phyloP scores from a whole-genome alignment of 2,888 invertebrate species.

The Polia nebulosa region DNA sequence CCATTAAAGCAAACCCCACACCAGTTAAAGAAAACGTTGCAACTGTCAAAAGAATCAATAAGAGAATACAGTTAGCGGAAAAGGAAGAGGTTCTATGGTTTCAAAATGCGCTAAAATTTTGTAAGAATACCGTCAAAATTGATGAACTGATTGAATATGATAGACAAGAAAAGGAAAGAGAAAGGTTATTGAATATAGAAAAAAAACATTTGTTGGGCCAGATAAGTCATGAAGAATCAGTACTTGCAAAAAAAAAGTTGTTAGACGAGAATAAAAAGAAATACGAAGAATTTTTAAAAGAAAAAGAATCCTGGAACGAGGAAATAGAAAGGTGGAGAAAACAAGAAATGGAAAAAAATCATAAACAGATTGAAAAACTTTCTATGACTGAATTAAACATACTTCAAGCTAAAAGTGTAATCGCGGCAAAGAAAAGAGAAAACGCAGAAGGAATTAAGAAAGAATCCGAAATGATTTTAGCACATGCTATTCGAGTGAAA shows the following conservation, averaged over 20 bases:
- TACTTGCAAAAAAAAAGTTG: conserved; percentile 89
- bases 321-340: conserved; percentile 89
- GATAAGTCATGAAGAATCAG: conserved; percentile 91
- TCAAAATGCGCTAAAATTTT: conserved; percentile 86
- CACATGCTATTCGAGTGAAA: conserved; percentile 83
- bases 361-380: conserved; percentile 84
- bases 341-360: conserved; percentile 87
- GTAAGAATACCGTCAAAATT: conserved; percentile 82
- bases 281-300: conserved; percentile 87
- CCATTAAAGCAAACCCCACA: conserved; percentile 43
- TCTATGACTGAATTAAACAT: conserved; percentile 79
- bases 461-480: conserved; percentile 77
- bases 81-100: conserved; percentile 88
- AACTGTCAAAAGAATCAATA: conserved; percentile 89
- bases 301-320: conserved; percentile 85
- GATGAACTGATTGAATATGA: conserved; percentile 85
- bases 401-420: conserved; percentile 78
- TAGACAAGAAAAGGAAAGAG: conserved; percentile 85
- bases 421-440: conserved; percentile 78
- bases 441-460: conserved; percentile 78
- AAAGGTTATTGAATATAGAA: conserved; percentile 89
- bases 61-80: conserved; percentile 80
- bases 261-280: conserved; percentile 87
- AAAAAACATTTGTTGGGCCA: conserved; percentile 91
- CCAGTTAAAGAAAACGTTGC: conserved; percentile 88